Evolutionary conservation across 2,888 invertebrate species (phyloP).

Genomic region (Craniophora ligustri): DNA sequence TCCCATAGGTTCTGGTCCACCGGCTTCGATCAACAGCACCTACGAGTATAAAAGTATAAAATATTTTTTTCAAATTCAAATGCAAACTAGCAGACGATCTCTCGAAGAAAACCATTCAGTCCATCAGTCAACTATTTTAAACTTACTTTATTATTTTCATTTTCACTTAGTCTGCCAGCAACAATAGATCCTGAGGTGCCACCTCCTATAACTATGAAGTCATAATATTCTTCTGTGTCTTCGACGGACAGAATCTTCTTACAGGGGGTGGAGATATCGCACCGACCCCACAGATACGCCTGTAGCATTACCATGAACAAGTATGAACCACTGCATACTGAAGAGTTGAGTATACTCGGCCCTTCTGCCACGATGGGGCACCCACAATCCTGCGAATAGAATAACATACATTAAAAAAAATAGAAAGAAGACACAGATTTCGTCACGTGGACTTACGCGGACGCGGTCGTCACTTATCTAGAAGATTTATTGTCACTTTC

Average conservation of each 20-base stretch:
- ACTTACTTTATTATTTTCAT: conserved; percentile 51
- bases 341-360: conserved; percentile 83
- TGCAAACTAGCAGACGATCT: too few relatives aligned
- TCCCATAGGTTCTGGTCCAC: conserved; percentile 90
- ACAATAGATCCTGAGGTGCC: conserved; percentile 90
- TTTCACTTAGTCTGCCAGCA: conserved; percentile 89
- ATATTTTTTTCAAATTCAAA: neutral
- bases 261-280: conserved; percentile 86
- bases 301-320: conserved; percentile 90
- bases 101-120: too few relatives aligned
- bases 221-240: conserved; percentile 80
- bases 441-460: too few relatives aligned
- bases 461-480: too few relatives aligned
- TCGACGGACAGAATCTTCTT: conserved; percentile 80
- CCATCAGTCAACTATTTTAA: too few relatives aligned
- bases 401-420: neutral
- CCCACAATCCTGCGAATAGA: conserved; percentile 69
- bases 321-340: conserved; percentile 85
- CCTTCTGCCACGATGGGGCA: conserved; percentile 85
- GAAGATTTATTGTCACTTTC: too few relatives aligned
- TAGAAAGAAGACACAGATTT: neutral
- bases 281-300: conserved; percentile 85
- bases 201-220: conserved; percentile 90
- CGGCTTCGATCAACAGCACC: conserved; percentile 85
- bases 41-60: conserved; percentile 30